These are phyloP conservation scores for Lutra lutra DNA, from an alignment of 2,797 vertebrate species.

Conservation along the genomic window DNA sequence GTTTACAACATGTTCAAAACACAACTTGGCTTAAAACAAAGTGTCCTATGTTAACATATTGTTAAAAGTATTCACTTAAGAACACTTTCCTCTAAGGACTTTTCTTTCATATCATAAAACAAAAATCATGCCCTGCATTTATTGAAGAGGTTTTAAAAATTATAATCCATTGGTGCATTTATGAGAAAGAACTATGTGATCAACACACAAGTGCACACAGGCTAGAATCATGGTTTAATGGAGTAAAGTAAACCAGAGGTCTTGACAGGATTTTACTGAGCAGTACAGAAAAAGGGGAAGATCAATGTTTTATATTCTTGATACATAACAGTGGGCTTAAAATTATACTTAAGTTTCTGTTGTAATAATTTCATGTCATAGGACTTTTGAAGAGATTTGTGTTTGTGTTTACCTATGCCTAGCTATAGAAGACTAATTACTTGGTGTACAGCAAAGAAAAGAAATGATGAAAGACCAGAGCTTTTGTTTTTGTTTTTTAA, in stretches of 20 bases:
- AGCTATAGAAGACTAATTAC: neutral
- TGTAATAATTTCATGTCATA: neutral
- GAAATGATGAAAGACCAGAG: neutral
- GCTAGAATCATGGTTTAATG: neutral
- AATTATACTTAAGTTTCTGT: neutral
- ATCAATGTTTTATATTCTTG: neutral
- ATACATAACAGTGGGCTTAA: neutral
- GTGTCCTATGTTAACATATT: neutral
- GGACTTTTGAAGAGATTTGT: neutral
- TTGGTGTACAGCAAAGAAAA: neutral
- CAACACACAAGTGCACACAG: neutral
- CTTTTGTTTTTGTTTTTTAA: conserved; percentile 9
- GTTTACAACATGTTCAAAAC: neutral
- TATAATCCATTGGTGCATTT: neutral
- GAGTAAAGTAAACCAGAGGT: neutral
- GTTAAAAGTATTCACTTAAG: neutral
- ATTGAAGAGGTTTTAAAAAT: neutral
- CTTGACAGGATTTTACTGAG: neutral
- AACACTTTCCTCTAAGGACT: neutral
- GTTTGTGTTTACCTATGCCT: neutral
- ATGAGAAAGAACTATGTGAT: neutral
- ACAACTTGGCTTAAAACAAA: conserved; percentile 1
- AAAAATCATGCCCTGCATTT: neutral
- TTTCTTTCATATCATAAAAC: neutral
- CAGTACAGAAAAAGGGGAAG: neutral